Conservation (phyloP, 2,888 invertebrate species). For the Sabatieria punctata region DNA sequence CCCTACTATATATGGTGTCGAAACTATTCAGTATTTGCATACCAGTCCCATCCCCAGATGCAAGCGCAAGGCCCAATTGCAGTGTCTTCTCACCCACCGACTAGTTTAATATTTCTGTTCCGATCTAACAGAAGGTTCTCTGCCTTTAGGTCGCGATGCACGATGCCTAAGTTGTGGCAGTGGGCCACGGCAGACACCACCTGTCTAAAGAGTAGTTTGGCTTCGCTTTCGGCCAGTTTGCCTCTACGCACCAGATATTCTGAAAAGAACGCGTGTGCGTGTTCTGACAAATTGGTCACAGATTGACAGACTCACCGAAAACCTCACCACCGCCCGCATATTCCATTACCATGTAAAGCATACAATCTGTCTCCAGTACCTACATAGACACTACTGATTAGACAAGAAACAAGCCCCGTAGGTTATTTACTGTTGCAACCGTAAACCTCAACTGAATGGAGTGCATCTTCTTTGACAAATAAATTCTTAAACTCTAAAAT, state of each 20-base stretch:
- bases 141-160: conserved; percentile 26
- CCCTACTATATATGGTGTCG: too few species aligned
- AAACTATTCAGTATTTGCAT: too few species aligned
- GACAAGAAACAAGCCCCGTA: background rate
- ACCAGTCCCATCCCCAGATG: too few species aligned
- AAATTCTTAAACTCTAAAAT: too few species aligned
- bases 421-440: too few species aligned
- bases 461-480: too few species aligned
- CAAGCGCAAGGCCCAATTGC: too few species aligned
- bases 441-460: too few species aligned
- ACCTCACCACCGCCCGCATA: conserved; percentile 95
- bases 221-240: conserved; percentile 17
- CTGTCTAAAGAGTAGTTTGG: conserved; percentile 24
- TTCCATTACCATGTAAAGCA: conserved; percentile 93
- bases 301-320: conserved; percentile 72
- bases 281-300: too few species aligned
- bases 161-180: conserved; percentile 24
- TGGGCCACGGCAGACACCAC: conserved; percentile 24
- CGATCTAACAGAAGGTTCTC: conserved; percentile 23
- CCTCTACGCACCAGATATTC: conserved; percentile 21
- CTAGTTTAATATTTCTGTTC: conserved; percentile 27
- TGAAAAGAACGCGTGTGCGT: conserved; percentile 18
- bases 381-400: conserved; percentile 36
- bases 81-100: too few species aligned
- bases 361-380: conserved; percentile 90